Evolutionary conservation across 2,797 vertebrate species (phyloP), one percentile per base, ranked within the genome.

Genomic region (Toxotes lorentzi): DNA sequence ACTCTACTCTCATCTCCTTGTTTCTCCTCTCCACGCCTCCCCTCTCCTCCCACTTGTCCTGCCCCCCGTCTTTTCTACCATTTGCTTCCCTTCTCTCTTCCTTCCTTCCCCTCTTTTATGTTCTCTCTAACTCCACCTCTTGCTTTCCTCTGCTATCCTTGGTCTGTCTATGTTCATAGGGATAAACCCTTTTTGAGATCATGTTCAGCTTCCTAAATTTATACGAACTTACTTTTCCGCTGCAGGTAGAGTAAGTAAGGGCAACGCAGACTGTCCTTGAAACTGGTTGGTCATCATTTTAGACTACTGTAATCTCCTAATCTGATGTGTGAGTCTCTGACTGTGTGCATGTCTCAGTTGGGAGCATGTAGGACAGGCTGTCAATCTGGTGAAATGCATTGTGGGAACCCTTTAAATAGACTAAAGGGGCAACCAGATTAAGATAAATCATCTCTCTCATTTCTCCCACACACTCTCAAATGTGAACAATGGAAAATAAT

Each of bases 281-380:
- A 81, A 73, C 61, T 80, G 82, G 53, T 82, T 89, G 69, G 83
- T 76, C 45, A 83, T 88, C 82, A 82, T 85, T 85, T 91, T 86
- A 90, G 86, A 88, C 83, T 50, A 64, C 71, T 41, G 60, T 95
- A 95, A 96, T 94, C 95, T 93, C 74, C 87, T 96, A 93, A 96
- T 94, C 92, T 89, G 83, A 30, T 77, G 43, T 73, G 65, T 79
- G 82, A 70, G 58, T 66, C 30, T 86, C 8, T 67, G 17, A 58
- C 43, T 62, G 63, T 61, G 38, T 62, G 63, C 78, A 47, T 70
- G 57, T 57, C 67, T 78, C 70, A 40, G 61, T 40, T 24, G 47
- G 43, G 54, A 43, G 63, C 68, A 74, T 82, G 65, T 81, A 70
- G 83, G 70, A 38, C 79, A 89, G 80, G 34, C 47, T 74, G 84